Base-by-base conservation (phyloP, 2,113 vertebrate genomes). In the Megaceryle torquata region DNA sequence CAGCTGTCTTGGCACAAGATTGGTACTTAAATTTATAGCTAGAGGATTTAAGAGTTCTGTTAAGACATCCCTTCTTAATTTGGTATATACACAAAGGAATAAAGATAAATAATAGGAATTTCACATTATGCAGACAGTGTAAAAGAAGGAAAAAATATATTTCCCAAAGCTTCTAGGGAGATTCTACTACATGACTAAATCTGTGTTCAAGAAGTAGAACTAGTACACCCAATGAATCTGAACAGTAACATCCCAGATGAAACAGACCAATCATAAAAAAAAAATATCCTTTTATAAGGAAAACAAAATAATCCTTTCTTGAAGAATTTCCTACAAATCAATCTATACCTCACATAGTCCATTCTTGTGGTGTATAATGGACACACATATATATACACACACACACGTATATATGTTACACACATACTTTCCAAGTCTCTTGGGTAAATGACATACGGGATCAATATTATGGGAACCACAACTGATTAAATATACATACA, bases 361-460 rank as follows among this genome's bases (percentile, higher is more conserved):
- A 12, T 48, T 79, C 25, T 31, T 26, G 8, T 31, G 15, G 6
- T 20, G 25, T 19, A 2, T 6, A 39, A 41, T 7, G 6, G 25
- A 11, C 15, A 5, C 15, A 20, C 2, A 6, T 26, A 31, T 10
- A 29, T 11, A 48, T 1, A 35, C 2, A 11, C 1, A 3, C 1
- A 1, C 24, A 4, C 13, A 20, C 29, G 28, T 31, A 14, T 21
- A n/a, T 59, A 7, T 15, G 16, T 5, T 1, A 56, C 7, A 60
- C 13, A 63, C 35, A 56, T 10, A 19, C 6, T 65, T 41, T 28
- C 74, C 16, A 69, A 51, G 15, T 51, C 21, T 57, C 35, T 88
- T 41, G 4, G 6, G 9, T 33, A 78, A 51, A 51, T 13, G 13
- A 24, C 15, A 39, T 22, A 21, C 2, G 50, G 21, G 63, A 50